Evolutionary conservation across 2,113 vertebrate species (phyloP), one percentile per base, ranked within the genome.

Genomic region (Potamarius usumacintae): DNA sequence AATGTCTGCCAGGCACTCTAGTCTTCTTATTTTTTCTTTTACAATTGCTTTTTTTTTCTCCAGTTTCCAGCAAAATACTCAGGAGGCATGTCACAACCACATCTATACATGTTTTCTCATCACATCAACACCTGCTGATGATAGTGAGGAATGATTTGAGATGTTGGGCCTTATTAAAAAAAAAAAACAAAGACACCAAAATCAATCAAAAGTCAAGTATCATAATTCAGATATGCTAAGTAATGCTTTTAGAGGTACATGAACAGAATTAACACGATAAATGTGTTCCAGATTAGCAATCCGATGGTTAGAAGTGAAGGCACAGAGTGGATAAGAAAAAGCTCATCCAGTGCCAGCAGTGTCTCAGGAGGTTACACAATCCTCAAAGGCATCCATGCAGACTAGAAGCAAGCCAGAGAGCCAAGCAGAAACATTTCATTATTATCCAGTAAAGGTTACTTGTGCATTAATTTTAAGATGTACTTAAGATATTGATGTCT

Each of bases 41-140:
- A 14, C 22, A 34, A 42, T 42, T 42, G 42, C 42, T 80, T 22
- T n/a, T 63, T 53, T 42, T 20, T 50, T 52, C 17, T 4, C 5
- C 69, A 67, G 48, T 34, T 69, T 60, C 18, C 50, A 57, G 18
- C 25, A n/a, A 87, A 82, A 87, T 48, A 12, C 71, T 60, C 80
- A 83, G 69, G 53, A 83, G 55, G 42, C 67, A 87, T 53, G 77
- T 27, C 57, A 60, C 34, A 62, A n/a, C 72, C n/a, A 67, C 6
- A 55, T 27, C 60, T 79, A 34, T 65, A 84, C 18, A 57, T 25
- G n/a, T 80, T 80, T 80, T 86, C 60, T 60, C 53, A 76, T 85
- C 53, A 60, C 20, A 7, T 27, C 69, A 76, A 76, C 83, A 58
- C 22, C 55, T 42, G 69, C 15, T 63, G 57, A 78, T n/a, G 50